A percentile compares a stretch with the other conserved stretches of the same genome.
Evolutionary conservation across 64 coral and sea anemone genomes (phyloP).

Genomic region (Pachyseris speciosa): DNA sequence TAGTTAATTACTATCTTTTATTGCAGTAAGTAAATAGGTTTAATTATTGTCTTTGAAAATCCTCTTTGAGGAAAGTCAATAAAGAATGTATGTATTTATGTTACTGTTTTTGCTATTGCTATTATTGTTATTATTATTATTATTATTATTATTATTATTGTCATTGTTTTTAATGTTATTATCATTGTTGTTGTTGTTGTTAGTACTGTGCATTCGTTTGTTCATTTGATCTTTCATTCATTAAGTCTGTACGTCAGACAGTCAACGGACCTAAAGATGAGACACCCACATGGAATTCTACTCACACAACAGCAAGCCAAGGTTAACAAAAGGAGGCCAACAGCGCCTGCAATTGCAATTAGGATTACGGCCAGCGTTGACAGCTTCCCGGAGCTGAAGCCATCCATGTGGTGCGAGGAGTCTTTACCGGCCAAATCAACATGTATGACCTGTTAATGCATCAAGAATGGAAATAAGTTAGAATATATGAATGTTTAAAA

Average conservation of each 20-base stretch:
- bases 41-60: too few species aligned
- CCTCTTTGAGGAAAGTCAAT: too few species aligned
- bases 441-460: slow-evolving; percentile 36
- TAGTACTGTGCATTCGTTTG: too few species aligned
- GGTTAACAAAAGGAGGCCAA: slow-evolving; percentile 48
- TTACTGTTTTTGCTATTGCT: too few species aligned
- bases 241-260: neutral
- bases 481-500: too few species aligned
- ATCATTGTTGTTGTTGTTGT: too few species aligned
- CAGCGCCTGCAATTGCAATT: slow-evolving; percentile 43
- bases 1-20: too few species aligned
- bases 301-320: slow-evolving; percentile 71
- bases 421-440: slow-evolving; percentile 48
- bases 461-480: neutral
- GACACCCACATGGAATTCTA: neutral
- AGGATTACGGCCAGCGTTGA: slow-evolving; percentile 37
- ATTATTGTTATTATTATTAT: too few species aligned
- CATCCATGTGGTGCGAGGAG: neutral
- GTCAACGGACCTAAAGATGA: neutral
- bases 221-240: neutral
- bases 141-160: too few species aligned
- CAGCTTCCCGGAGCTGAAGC: neutral
- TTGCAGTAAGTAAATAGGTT: too few species aligned
- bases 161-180: too few species aligned
- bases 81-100: too few species aligned